Percentiles rank a stretch among this genome's conserved stretches.
Evolutionary conservation across 2,797 vertebrate species (phyloP).

Genomic region (Falco peregrinus): DNA sequence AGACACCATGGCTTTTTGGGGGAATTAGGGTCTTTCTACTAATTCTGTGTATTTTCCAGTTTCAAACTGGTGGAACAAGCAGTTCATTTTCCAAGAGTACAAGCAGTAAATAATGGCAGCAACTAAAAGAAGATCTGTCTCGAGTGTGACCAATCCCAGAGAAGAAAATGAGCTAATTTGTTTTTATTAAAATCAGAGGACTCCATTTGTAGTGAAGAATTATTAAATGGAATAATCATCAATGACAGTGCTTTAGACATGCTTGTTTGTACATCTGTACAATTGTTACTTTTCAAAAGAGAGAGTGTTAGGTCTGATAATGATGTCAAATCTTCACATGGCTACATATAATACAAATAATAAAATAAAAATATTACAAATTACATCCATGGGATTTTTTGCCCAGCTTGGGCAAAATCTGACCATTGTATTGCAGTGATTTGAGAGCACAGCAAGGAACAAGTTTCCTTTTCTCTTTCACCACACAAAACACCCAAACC

Average conservation of each 20-base stretch:
- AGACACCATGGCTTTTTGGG: not conserved
- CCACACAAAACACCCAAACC: not conserved
- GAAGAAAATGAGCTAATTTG: not conserved
- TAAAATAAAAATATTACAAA: too few relatives aligned
- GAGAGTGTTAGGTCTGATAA: not conserved
- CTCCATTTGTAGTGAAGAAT: not conserved
- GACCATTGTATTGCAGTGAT: not conserved
- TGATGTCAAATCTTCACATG: not conserved
- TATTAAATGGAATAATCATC: not conserved
- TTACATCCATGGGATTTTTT: not conserved
- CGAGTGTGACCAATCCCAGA: not conserved
- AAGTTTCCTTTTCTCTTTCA: not conserved
- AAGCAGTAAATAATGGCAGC: not conserved
- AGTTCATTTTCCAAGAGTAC: not conserved
- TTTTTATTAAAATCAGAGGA: not conserved
- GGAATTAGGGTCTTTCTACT: not conserved
- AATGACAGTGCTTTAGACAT: not conserved
- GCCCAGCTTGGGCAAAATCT: not conserved
- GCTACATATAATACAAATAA: too few relatives aligned
- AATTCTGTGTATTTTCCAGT: not conserved
- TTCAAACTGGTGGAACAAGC: not conserved
- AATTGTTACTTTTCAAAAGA: not conserved
- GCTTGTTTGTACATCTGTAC: not conserved
- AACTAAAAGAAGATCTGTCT: not conserved
- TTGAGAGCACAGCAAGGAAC: not conserved